These are phyloP conservation scores for Zeugodacus cucurbitae DNA, from an alignment of 1,140 invertebrate species.

Conservation along the genomic window DNA sequence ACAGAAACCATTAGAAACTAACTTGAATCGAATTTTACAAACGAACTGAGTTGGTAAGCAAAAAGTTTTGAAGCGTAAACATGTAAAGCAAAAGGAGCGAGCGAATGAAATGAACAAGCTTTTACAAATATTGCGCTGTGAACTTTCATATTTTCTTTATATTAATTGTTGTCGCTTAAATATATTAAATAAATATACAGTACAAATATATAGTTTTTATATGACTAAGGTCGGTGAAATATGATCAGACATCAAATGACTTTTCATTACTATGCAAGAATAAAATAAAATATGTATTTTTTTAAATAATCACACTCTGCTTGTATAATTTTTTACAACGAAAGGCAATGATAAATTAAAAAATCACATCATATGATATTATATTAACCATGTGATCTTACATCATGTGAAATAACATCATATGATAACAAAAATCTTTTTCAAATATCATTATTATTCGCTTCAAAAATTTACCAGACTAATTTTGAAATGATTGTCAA, in stretches of 20 bases:
- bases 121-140: no score
- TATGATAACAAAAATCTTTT: neutral
- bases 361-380: no score
- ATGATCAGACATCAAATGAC: neutral
- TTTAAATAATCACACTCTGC: no score
- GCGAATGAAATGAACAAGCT: neutral
- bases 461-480: no score
- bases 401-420: neutral
- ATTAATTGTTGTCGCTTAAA: neutral
- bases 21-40: conserved; percentile 2
- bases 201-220: neutral
- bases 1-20: neutral
- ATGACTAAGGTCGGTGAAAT: neutral
- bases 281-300: no score
- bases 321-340: no score
- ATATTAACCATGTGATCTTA: neutral
- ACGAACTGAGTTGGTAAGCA: neutral
- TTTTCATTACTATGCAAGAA: no score
- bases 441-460: no score
- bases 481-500: no score
- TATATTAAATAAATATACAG: neutral
- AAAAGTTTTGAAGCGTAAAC: neutral
- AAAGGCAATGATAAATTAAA: no score
- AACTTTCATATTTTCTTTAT: neutral
- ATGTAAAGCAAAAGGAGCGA: neutral